phyloP scores from a whole-genome alignment of 2,797 vertebrate species.

The Sciurus carolinensis region DNA sequence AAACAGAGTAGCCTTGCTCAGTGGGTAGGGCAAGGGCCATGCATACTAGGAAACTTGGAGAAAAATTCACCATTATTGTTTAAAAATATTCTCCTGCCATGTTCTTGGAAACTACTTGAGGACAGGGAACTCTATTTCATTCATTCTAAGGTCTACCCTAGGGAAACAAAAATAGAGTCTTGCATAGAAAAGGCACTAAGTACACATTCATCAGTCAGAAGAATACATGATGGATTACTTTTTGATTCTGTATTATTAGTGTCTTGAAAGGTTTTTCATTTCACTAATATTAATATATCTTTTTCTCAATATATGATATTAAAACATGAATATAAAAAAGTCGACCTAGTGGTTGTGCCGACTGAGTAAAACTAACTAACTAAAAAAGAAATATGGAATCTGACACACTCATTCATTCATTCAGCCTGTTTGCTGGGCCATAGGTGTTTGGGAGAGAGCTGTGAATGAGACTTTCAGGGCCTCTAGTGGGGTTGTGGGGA shows the following conservation, averaged over 20 bases:
- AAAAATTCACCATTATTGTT: not conserved
- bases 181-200: not conserved
- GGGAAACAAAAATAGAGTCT: not conserved
- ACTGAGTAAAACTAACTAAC: not conserved
- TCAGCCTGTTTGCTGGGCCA: not conserved
- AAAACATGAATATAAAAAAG: conserved; percentile 29
- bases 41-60: conserved; percentile 17
- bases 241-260: conserved; percentile 22
- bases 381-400: not conserved
- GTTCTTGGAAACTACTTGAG: not conserved
- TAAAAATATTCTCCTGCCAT: not conserved
- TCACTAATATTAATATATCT: not conserved
- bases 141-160: not conserved
- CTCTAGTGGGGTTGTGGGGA: not conserved
- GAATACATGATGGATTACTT: not conserved
- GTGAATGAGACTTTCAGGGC: not conserved
- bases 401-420: not conserved
- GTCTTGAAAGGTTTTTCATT: conserved; percentile 17
- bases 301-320: not conserved
- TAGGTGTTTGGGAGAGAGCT: not conserved
- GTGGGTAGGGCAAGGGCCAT: not conserved
- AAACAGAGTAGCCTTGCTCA: not conserved
- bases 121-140: not conserved
- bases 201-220: not conserved
- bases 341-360: not conserved